These are phyloP conservation scores for Tethea ocularis DNA, from an alignment of 2,888 invertebrate species.

Conservation along the genomic window DNA sequence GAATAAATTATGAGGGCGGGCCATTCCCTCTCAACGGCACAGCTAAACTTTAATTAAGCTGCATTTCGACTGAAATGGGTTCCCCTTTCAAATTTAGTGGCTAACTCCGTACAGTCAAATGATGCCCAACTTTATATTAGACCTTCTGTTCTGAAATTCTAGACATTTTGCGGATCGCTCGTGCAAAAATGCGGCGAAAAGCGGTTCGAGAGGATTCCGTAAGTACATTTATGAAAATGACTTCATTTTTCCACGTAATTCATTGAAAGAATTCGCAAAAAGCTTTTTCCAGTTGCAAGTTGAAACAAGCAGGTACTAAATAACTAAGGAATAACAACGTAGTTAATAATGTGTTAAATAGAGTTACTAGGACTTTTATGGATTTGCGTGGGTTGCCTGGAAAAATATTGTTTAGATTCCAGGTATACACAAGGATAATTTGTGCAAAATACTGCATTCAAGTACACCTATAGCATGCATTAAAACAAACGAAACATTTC, in stretches of 20 bases:
- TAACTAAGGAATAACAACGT: slow-evolving; percentile 25
- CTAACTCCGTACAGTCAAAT: slow-evolving; percentile 52
- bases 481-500: no score
- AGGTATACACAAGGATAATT: no score
- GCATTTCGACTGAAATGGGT: slow-evolving; percentile 71
- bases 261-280: slow-evolving; percentile 43
- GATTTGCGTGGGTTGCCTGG: no score
- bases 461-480: no score
- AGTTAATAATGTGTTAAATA: slow-evolving; percentile 31
- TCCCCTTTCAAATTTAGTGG: slow-evolving; percentile 69
- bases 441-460: no score
- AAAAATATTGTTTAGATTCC: no score
- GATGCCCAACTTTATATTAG: slow-evolving; percentile 44
- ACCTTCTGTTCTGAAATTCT: slow-evolving; percentile 34
- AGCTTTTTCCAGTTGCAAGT: slow-evolving; percentile 44
- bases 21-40: slow-evolving; percentile 68
- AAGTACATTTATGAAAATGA: slow-evolving; percentile 45
- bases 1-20: slow-evolving; percentile 77
- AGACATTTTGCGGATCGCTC: slow-evolving; percentile 34
- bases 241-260: slow-evolving; percentile 57
- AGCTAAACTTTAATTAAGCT: slow-evolving; percentile 78
- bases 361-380: slow-evolving; percentile 27
- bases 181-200: slow-evolving; percentile 49
- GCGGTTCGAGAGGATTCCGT: slow-evolving; percentile 13
- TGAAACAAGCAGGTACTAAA: slow-evolving; percentile 45